These are phyloP conservation scores for Alouatta palliata DNA, from an alignment of 2,113 vertebrate genomes.

Conservation along the genomic window DNA sequence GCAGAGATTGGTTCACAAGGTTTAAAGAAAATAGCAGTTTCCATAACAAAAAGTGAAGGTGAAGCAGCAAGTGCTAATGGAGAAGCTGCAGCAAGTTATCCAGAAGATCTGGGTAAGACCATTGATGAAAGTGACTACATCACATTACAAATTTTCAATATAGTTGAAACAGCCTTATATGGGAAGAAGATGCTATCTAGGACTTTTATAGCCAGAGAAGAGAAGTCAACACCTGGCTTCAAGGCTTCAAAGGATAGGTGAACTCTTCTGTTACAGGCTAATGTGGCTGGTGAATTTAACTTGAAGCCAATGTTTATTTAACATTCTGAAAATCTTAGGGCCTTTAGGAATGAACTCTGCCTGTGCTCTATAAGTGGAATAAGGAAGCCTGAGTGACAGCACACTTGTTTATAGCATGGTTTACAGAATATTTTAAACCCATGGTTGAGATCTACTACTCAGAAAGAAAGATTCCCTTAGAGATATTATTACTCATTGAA, in stretches of 20 bases:
- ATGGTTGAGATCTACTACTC: not conserved
- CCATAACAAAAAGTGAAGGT: not conserved
- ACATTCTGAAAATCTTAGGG: not conserved
- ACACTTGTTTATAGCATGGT: not conserved
- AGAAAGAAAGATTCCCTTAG: not conserved
- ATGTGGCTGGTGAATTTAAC: not conserved
- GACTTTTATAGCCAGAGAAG: not conserved
- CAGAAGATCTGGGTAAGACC: not conserved
- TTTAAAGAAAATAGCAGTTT: not conserved
- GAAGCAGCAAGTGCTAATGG: not conserved
- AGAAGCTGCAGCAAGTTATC: not conserved
- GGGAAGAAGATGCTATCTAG: not conserved
- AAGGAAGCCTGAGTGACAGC: not conserved
- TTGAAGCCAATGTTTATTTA: not conserved
- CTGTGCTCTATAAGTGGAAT: not conserved
- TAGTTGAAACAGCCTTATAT: not conserved
- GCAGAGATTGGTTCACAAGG: not conserved
- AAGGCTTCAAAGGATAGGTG: not conserved
- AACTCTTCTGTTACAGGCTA: not conserved
- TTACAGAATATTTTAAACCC: not conserved
- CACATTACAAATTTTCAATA: not conserved
- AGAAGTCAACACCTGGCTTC: not conserved
- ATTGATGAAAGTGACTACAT: not conserved
- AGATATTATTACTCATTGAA: not conserved
- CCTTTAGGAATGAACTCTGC: not conserved